These are phyloP conservation scores for Sebastes matsubarae DNA, from an alignment of 2,797 vertebrate species.

Conservation along the genomic window DNA sequence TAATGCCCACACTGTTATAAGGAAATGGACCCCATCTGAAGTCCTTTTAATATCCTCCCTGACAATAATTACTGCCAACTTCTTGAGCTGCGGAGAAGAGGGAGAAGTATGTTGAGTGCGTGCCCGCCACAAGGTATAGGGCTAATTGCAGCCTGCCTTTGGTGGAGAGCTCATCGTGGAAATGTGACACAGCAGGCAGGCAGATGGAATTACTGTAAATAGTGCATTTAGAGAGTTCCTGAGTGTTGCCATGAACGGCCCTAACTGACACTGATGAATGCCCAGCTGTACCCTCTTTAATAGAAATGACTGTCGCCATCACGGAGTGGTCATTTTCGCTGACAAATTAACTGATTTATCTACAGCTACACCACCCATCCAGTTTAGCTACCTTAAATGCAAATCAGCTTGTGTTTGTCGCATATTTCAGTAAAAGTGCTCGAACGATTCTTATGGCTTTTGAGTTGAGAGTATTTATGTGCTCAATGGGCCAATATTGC, in stretches of 20 bases:
- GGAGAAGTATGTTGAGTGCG: constrained; percentile 17
- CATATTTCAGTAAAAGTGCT: constrained; percentile 18
- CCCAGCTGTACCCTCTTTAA: constrained; percentile 55
- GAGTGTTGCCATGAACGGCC: constrained; percentile 47
- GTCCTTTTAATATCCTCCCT: constrained; percentile 55
- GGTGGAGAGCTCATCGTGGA: constrained; percentile 43
- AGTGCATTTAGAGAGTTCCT: constrained; percentile 64
- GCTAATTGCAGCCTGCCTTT: constrained; percentile 58
- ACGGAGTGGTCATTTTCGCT: constrained; percentile 60
- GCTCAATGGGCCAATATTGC: constrained; percentile 16
- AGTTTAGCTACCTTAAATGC: constrained; percentile 48
- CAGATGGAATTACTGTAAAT: constrained; percentile 65
- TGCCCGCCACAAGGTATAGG: constrained; percentile 44
- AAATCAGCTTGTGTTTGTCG: constrained; percentile 40
- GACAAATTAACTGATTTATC: constrained; percentile 68
- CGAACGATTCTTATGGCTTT: constrained; percentile 9
- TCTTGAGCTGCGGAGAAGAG: constrained; percentile 33
- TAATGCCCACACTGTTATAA: constrained; percentile 45
- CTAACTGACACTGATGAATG: constrained; percentile 76
- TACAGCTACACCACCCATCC: constrained; percentile 11
- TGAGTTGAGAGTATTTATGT: constrained; percentile 15
- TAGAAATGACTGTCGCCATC: constrained; percentile 64
- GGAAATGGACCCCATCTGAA: constrained; percentile 58
- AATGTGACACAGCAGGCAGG: constrained; percentile 53
- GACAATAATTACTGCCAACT: constrained; percentile 62